phyloP scores from a whole-genome alignment of 37 sponge, comb jelly and placozoan genomes.

The Hexactinellida sp. region DNA sequence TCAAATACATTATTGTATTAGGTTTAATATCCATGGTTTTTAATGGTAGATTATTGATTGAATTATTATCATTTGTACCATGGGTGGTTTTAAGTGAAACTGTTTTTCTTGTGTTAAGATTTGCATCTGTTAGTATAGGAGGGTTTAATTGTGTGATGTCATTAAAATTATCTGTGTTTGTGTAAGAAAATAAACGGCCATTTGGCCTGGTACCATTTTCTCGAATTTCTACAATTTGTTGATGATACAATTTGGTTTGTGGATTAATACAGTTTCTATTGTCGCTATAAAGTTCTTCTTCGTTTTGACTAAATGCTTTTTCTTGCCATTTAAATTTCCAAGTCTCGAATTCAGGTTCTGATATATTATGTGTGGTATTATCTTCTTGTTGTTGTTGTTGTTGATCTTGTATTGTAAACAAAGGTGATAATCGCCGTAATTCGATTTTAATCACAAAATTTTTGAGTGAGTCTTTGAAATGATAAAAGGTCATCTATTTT shows the following conservation, averaged over 20 bases:
- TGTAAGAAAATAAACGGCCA: neutral
- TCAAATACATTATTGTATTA: neutral
- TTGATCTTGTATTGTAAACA: neutral
- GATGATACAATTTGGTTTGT: neutral
- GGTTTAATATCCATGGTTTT: neutral
- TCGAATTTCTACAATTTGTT: neutral
- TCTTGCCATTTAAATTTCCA: conserved; percentile 4
- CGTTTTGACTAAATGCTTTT: neutral
- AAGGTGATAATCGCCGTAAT: neutral
- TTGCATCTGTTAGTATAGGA: neutral
- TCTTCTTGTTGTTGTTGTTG: neutral
- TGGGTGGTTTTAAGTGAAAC: neutral
- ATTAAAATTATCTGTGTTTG: neutral
- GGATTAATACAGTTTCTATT: neutral
- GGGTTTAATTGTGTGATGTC: neutral
- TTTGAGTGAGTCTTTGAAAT: neutral
- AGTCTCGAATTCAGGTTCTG: neutral
- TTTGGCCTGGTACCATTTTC: neutral
- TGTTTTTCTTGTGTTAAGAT: neutral
- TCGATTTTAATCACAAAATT: neutral
- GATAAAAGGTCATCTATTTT: neutral
- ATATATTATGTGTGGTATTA: neutral
- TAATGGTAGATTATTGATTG: neutral
- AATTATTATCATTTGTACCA: neutral
- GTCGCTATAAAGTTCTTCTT: conserved; percentile 1